These are phyloP conservation scores for Lomographa bimaculata DNA, from an alignment of 2,888 invertebrate species.

Conservation along the genomic window DNA sequence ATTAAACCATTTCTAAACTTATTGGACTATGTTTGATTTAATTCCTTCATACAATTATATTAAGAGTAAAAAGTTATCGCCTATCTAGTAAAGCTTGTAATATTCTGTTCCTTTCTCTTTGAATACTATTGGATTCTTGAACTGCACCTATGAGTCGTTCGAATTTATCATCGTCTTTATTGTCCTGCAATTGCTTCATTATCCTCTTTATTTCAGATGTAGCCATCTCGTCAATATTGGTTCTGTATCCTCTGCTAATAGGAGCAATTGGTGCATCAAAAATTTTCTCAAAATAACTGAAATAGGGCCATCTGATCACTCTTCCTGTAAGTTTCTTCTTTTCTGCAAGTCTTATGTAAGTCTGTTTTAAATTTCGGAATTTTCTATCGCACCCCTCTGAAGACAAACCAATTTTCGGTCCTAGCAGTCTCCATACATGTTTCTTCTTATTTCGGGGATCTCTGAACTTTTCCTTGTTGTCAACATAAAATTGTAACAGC, in stretches of 20 bases:
- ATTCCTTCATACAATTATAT: background rate
- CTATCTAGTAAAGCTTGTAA: slow-evolving; percentile 60
- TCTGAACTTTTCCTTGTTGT: slow-evolving; percentile 64
- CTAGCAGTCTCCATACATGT: slow-evolving; percentile 60
- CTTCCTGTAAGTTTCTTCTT: slow-evolving; percentile 61
- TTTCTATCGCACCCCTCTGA: slow-evolving; percentile 71
- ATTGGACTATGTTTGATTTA: slow-evolving; percentile 25
- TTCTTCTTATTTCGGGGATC: slow-evolving; percentile 67
- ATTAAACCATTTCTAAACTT: slow-evolving; percentile 80
- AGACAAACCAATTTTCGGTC: slow-evolving; percentile 56
- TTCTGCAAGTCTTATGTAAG: slow-evolving; percentile 61
- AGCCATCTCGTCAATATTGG: slow-evolving; percentile 43
- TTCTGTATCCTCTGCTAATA: slow-evolving; percentile 17
- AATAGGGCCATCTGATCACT: slow-evolving; percentile 68
- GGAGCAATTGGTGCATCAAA: slow-evolving; percentile 43
- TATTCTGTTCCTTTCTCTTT: slow-evolving; percentile 69
- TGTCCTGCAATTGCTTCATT: slow-evolving; percentile 47
- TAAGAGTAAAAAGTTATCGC: slow-evolving; percentile 28
- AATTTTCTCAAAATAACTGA: slow-evolving; percentile 65
- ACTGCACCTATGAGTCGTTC: slow-evolving; percentile 58
- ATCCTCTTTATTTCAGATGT: slow-evolving; percentile 53
- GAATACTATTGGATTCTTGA: slow-evolving; percentile 69
- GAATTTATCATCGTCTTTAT: slow-evolving; percentile 57
- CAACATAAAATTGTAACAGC: slow-evolving; percentile 63
- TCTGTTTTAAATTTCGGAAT: slow-evolving; percentile 73